These are phyloP conservation scores for Petrocephalus sullivani DNA, from an alignment of 2,797 vertebrate genomes.

Conservation along the genomic window DNA sequence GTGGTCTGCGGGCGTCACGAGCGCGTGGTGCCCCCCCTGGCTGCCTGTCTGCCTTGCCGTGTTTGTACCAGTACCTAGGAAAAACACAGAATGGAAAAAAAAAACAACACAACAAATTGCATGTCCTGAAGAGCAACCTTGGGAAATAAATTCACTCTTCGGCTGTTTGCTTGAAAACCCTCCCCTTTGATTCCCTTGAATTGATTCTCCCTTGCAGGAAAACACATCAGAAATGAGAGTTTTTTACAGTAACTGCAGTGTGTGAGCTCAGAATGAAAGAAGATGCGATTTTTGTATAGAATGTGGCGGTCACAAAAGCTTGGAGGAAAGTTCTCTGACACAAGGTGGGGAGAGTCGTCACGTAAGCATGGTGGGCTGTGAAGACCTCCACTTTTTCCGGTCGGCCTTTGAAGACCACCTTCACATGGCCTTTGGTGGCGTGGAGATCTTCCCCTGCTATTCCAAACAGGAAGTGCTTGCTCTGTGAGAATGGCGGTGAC, in stretches of 20 bases:
- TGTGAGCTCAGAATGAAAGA: not conserved
- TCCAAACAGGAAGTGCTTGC: slow-evolving; percentile 9
- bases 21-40: not conserved
- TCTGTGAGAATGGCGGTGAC: not conserved
- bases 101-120: not conserved
- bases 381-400: not conserved
- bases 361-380: not conserved
- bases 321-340: not conserved
- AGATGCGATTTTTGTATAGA: not conserved
- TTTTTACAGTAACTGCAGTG: not conserved
- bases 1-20: not conserved
- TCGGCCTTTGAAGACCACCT: not conserved
- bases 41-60: not conserved
- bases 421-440: not conserved
- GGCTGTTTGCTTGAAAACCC: not conserved
- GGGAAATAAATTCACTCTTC: not conserved
- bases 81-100: not conserved
- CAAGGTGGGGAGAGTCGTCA: not conserved
- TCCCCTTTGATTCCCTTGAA: not conserved
- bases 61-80: not conserved
- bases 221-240: not conserved
- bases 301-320: not conserved
- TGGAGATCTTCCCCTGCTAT: not conserved
- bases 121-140: not conserved
- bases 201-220: not conserved